A percentile compares a stretch with the other conserved stretches of the same genome.
Evolutionary conservation across 30 jellyfish, hydroid and myxozoan species (phyloP).

Genomic region (Mastigias papua): DNA sequence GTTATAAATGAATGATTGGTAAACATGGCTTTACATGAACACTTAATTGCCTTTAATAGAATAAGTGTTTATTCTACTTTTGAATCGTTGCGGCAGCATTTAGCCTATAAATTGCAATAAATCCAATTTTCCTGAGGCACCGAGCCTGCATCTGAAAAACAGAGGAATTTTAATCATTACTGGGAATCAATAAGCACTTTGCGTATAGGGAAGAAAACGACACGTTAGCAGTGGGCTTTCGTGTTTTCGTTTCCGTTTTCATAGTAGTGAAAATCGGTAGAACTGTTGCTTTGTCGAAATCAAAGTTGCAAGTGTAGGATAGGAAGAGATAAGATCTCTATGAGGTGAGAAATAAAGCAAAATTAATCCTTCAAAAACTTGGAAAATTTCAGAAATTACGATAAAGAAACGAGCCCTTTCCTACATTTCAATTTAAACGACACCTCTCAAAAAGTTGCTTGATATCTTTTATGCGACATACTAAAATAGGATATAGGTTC

Average conservation of each 20-base stretch:
- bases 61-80: not conserved
- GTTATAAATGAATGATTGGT: not conserved
- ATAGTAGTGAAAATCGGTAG: not conserved
- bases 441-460: too few species aligned
- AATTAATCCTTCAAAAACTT: too few species aligned
- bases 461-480: too few species aligned
- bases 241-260: not conserved
- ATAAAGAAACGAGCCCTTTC: too few species aligned
- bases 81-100: not conserved
- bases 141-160: not conserved
- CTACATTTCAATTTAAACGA: too few species aligned
- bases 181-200: not conserved
- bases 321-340: too few species aligned
- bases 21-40: not conserved
- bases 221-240: not conserved
- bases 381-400: too few species aligned
- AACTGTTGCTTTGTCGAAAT: not conserved
- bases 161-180: too few species aligned
- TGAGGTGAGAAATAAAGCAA: too few species aligned
- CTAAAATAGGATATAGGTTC: too few species aligned
- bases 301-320: not conserved
- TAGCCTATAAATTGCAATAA: not conserved
- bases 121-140: not conserved
- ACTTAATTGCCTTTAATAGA: not conserved
- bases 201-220: not conserved